A percentile compares a stretch with the other conserved stretches of the same genome.
Evolutionary conservation across 2,888 invertebrate genomes (phyloP).

Genomic region (Chironomus tentans): DNA sequence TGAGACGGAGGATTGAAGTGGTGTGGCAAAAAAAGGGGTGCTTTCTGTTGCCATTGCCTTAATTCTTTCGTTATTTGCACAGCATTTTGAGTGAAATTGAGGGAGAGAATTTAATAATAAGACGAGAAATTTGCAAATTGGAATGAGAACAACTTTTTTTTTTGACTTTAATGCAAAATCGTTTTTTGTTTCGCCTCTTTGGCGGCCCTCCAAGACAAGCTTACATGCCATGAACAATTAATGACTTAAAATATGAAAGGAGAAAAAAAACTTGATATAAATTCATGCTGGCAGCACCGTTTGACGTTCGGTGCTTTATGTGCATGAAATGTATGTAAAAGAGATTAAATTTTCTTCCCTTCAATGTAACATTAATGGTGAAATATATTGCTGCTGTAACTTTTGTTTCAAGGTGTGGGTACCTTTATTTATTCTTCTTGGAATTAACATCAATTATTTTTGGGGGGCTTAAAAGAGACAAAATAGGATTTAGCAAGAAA

Average conservation of each 20-base stretch:
- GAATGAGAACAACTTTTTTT: neutral
- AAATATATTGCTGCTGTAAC: too few relatives aligned
- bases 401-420: too few relatives aligned
- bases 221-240: slow-evolving; percentile 1
- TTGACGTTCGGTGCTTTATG: too few relatives aligned
- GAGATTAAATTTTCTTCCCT: neutral
- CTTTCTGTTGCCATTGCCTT: neutral
- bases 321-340: neutral
- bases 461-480: too few relatives aligned
- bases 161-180: neutral
- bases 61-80: neutral
- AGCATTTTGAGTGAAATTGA: neutral
- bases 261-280: neutral
- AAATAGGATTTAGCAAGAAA: too few relatives aligned
- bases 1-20: neutral
- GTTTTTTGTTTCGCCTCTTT: neutral
- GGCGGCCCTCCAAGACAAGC: neutral
- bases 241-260: neutral
- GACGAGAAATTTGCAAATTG: neutral
- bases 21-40: neutral
- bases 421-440: too few relatives aligned
- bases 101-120: neutral
- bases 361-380: neutral
- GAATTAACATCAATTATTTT: too few relatives aligned
- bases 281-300: too few relatives aligned